phyloP scores from a whole-genome alignment of 2,113 vertebrate species.

The Peucedramus taeniatus region DNA sequence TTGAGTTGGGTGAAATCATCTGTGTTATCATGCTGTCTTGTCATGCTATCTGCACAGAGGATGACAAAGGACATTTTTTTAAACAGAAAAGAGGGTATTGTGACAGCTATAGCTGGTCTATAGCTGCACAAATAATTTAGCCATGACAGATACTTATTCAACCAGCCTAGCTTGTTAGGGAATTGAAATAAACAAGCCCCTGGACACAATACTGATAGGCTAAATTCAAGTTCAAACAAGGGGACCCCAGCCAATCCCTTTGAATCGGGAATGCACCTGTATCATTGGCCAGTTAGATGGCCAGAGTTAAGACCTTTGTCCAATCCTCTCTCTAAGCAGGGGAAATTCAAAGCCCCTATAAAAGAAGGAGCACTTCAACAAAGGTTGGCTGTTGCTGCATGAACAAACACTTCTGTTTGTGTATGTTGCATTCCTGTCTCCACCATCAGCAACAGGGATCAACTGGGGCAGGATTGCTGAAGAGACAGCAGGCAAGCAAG shows the following conservation, averaged over 20 bases:
- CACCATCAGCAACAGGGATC: neutral
- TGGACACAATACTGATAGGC: neutral
- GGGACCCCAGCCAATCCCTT: neutral
- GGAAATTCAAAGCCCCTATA: neutral
- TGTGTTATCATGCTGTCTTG: too few relatives aligned
- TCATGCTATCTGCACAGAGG: too few relatives aligned
- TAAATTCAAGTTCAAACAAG: neutral
- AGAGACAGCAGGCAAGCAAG: neutral
- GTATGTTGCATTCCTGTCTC: neutral
- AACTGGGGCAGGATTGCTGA: neutral
- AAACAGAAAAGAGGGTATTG: neutral
- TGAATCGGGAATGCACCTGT: neutral
- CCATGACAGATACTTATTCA: neutral
- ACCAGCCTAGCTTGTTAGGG: neutral
- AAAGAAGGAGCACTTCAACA: neutral
- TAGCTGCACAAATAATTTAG: neutral
- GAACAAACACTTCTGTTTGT: too few relatives aligned
- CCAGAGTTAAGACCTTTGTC: neutral
- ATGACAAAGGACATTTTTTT: too few relatives aligned
- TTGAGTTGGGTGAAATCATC: too few relatives aligned
- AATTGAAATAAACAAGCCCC: neutral
- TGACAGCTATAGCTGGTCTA: neutral
- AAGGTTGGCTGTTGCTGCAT: neutral
- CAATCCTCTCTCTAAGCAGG: neutral
- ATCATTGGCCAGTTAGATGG: neutral